These are phyloP conservation scores for Caiman crocodilus DNA, from an alignment of 2,797 vertebrate species.

Conservation along the genomic window DNA sequence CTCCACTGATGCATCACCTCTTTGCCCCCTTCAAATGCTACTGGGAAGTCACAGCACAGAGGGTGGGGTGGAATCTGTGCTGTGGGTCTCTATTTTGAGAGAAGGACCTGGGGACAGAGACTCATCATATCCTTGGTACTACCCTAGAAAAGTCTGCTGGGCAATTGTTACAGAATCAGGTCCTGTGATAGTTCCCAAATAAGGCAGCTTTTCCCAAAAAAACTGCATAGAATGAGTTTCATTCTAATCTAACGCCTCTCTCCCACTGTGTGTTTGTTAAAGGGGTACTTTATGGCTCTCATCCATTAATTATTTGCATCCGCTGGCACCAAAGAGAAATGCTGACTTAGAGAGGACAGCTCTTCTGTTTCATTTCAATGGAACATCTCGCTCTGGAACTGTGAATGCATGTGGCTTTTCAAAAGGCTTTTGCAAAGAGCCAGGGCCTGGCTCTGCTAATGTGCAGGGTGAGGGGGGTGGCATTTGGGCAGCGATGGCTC, in stretches of 20 bases:
- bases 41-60: not conserved
- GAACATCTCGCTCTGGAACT: not conserved
- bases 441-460: not conserved
- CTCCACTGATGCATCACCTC: not conserved
- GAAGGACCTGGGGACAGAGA: accelerated
- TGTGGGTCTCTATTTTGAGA: not conserved
- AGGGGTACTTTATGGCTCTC: not conserved
- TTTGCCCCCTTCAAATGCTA: not conserved
- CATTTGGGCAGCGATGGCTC: slow-evolving; percentile 24
- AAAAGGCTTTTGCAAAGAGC: slow-evolving; percentile 47
- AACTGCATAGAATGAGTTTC: not conserved
- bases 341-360: slow-evolving; percentile 38
- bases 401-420: not conserved
- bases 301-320: not conserved
- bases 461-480: not conserved
- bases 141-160: no score
- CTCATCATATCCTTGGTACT: no score
- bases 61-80: not conserved
- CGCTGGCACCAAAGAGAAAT: not conserved
- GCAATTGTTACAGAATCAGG: not conserved
- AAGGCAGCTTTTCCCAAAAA: no score
- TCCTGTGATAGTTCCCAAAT: not conserved
- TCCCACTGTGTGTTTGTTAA: not conserved
- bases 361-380: not conserved
- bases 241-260: no score